Base-by-base conservation (phyloP, 2,888 invertebrate genomes). In the Andrena haemorrhoa region DNA sequence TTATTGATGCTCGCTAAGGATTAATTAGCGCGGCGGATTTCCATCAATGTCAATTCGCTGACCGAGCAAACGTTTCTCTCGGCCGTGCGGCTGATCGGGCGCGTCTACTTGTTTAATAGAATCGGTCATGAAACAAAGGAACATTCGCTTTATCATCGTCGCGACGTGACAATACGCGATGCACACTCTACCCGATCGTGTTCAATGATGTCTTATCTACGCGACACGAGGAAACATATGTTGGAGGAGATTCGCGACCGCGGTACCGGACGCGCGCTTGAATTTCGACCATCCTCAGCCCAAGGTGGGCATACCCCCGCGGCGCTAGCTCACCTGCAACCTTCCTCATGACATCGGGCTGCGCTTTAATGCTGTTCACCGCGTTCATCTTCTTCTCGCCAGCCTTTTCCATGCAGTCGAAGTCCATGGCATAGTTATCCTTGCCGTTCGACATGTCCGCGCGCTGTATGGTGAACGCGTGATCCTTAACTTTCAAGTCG, bases 331-430 rank as follows among this genome's bases (percentile, higher is more conserved):
- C 23, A 93, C 93, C 93, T 86, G 91, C 91, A n/a, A 92, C 88
- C 84, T 92, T 93, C 49, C 91, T 89, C 29, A 90, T 86, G 23
- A 91, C 83, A 2, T 81, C 88, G 2, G 88, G 88, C 56, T 90
- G 92, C 26, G 90, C 83, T 41, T 90, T 91, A 33, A 93, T 68
- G 20, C 91, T 91, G 47, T 84, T 73, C 7, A 89, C 79, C 56
- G 83, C 82, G 26, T 89, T 89, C 58, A 90, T 20, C 71, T 89
- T 91, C 49, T 79, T 77, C 66, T 79, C 79, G 49, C 82, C 60
- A 31, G 10, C 70, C 47, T 82, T 86, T 56, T 77, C 83, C 7
- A 78, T 77, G 5, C 53, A 76, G 10, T 82, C 83, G 80, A 87
- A 87, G 58, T 86, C 78, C 60, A 91, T 70, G 4, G 88, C 84